Base-by-base conservation (phyloP, 2,113 vertebrate species). In the Macrotus californicus region DNA sequence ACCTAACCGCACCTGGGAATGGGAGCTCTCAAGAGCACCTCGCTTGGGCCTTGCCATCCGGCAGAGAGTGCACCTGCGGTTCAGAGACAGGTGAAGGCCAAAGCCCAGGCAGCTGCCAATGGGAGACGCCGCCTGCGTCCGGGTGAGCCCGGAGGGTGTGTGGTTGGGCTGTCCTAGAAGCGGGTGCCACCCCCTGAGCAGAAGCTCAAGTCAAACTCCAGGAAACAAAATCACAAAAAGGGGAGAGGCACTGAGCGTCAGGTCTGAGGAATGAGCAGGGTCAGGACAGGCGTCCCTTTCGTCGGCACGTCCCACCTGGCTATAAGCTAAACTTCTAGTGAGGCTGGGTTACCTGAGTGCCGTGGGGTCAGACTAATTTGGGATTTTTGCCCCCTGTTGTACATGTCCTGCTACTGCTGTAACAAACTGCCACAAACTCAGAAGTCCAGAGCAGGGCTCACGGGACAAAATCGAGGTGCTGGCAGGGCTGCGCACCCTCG, bases 401-500 rank as follows among this genome's bases (percentile, higher is more conserved):
- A 6, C 10, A 26, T 31, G 54, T 34, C 16, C 48, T 11, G 0
- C 18, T 21, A 34, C 2, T 16, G 8, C 43, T 43, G 10, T 15
- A 41, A 70, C 12, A 54, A 24, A 6, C 12, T 3, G 13, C 34
- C 39, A 50, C 11, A n/a, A 41, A 59, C 39, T 21, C n/a, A 46
- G 22, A 36, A 31, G 21, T 64, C 36, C 24, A 26, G 10, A 16
- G 1, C 1, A 5, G 5, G 39, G 61, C 16, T 36, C 24, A 1
- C 4, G 0, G 16, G 16, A 48, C 21, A 10, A 75, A 46, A 90
- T 29, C 26, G 8, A 29, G 24, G 8, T 10, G 19, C 9, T 18
- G 2, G 36, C 16, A 54, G 50, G 43, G 4, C 50, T 14, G 1
- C 2, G 6, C 3, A 26, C 12, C 12, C 7, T 73, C 1, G 0